Percentiles rank a stretch among this genome's conserved stretches.
Conservation (phyloP, 1,140 invertebrate species). For the Drosophila insularis region DNA sequence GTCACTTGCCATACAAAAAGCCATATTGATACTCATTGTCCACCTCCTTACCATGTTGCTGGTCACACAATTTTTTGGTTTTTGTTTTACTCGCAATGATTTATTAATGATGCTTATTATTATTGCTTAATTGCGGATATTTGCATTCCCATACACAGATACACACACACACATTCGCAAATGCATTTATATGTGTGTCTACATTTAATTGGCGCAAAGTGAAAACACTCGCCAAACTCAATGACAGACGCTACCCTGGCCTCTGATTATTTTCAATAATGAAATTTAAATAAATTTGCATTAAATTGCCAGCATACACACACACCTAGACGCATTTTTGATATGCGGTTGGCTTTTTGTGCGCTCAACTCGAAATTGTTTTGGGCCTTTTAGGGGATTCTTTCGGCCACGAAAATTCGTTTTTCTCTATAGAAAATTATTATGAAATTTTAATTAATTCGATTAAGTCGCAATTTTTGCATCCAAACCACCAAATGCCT, state of each 20-base stretch:
- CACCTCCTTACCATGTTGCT: neutral
- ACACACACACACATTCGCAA: neutral
- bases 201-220: constrained; percentile 58
- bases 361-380: constrained; percentile 59
- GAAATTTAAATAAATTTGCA: constrained; percentile 65
- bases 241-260: constrained; percentile 37
- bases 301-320: constrained; percentile 35
- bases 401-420: constrained; percentile 12
- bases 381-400: constrained; percentile 43
- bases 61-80: constrained; percentile 43
- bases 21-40: constrained; percentile 56
- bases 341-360: constrained; percentile 61
- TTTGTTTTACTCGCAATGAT: constrained; percentile 59
- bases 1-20: constrained; percentile 18
- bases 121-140: constrained; percentile 77
- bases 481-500: constrained; percentile 39
- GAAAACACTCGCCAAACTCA: constrained; percentile 46
- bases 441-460: constrained; percentile 75
- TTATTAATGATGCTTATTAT: constrained; percentile 81
- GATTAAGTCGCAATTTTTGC: constrained; percentile 59
- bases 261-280: constrained; percentile 55
- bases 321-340: constrained; percentile 46
- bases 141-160: constrained; percentile 51
- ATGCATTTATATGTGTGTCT: constrained; percentile 22
- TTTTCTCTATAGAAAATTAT: constrained; percentile 45